Evolutionary conservation across 2,888 invertebrate genomes (phyloP), one percentile per base, ranked within the genome.

Genomic region (Acanthosepion lycidas): DNA sequence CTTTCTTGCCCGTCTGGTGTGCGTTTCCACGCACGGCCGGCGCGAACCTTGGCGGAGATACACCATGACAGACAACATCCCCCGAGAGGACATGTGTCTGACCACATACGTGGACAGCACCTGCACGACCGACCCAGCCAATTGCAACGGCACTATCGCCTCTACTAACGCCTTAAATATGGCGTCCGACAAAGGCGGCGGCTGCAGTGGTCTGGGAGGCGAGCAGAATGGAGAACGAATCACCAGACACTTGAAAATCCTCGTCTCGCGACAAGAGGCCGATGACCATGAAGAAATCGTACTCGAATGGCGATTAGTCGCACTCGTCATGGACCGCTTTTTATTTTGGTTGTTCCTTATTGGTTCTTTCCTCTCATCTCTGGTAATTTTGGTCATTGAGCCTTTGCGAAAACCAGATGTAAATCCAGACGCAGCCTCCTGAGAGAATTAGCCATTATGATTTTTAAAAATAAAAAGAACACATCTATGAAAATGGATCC

Each of bases 271-370:
- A 94, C 97, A 97, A 94, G 92, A 92, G 53, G 92, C 92, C 49
- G 95, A 95, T 92, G 96, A 96, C 94, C 95, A 96, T 53, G 97
- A 97, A 91, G 97, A 97, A 33, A 96, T 97, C 51, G 96, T 97
- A 33, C 96, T 97, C 93, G 97, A 97, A 95, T 97, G 97, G 97
- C 96, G 97, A 91, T 96, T 97, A 95, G 97, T 97, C 53, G 97
- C 97, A 0, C 96, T 97, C 94, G 96, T 97, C 33, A 96, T 97
- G 96, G 97, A 97, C 95, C 95, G 97, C 53, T 96, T 97, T 95
- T 95, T 97, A 93, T 97, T 97, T 95, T 97, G 97, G 97, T 94
- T 97, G 26, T 97, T 97, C 95, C 95, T 97, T 9, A 94, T 97
- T 53, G 96, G 96, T 23, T 96, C 97, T 15, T 95, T 96, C 26